Conservation (phyloP, 2,113 vertebrate species). For the Eulacestoma nigropectus region DNA sequence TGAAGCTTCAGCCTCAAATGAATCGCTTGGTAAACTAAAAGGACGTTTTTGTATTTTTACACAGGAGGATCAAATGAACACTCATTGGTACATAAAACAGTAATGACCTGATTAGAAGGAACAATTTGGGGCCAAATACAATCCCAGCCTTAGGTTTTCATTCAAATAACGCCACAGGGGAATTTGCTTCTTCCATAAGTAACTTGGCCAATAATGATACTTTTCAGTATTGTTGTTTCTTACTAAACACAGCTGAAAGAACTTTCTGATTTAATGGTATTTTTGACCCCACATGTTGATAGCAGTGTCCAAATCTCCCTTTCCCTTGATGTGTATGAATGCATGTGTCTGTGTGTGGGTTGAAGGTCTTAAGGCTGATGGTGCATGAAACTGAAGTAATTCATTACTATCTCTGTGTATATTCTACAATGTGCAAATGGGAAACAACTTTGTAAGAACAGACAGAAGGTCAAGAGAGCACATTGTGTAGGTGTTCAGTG, state of each 20-base stretch:
- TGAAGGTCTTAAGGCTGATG: conserved; percentile 61
- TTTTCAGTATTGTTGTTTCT: conserved; percentile 59
- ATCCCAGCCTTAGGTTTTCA: background rate
- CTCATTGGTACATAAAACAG: background rate
- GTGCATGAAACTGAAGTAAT: conserved; percentile 53
- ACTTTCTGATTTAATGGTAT: conserved; percentile 54
- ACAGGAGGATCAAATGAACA: conserved; percentile 58
- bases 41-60: conserved; percentile 71
- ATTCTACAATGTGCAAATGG: conserved; percentile 29
- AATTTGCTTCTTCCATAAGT: conserved; percentile 45
- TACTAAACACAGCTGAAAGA: conserved; percentile 62
- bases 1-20: conserved; percentile 51
- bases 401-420: conserved; percentile 35
- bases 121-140: conserved; percentile 32
- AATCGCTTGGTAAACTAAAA: conserved; percentile 50
- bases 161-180: background rate
- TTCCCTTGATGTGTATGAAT: conserved; percentile 49
- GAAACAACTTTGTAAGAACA: background rate
- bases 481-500: conserved; percentile 39
- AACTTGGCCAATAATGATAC: conserved; percentile 53
- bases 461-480: conserved; percentile 1
- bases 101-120: conserved; percentile 36
- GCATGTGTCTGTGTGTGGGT: conserved; percentile 8
- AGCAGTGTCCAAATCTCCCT: conserved; percentile 69
- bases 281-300: conserved; percentile 64